Conservation (phyloP, 2,797 vertebrate species). For the Peromyscus melanophrys region DNA sequence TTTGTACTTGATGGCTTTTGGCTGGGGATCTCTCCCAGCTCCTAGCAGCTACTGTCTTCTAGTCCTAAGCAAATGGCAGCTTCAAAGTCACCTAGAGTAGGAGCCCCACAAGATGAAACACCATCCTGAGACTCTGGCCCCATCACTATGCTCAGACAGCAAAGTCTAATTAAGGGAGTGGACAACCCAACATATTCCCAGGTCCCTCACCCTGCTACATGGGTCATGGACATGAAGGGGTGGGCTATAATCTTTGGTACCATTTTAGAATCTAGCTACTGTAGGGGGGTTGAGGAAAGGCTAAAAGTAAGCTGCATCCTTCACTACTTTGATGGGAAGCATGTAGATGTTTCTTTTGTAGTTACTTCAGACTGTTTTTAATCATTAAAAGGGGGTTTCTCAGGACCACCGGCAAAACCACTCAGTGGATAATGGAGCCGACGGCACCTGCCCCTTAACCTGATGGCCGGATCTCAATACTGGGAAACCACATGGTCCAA, state of each 20-base stretch:
- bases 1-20: background rate
- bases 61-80: background rate
- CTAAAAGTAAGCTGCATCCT: background rate
- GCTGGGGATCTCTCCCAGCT: background rate
- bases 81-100: background rate
- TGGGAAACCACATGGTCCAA: background rate
- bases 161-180: background rate
- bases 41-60: background rate
- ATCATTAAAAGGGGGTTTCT: background rate
- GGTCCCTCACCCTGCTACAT: rapidly evolving
- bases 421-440: background rate
- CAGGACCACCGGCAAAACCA: background rate
- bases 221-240: background rate
- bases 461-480: background rate
- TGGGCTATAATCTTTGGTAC: background rate
- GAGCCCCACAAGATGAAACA: background rate
- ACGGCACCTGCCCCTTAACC: background rate
- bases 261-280: background rate
- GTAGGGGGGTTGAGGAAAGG: background rate
- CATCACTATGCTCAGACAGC: background rate
- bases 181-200: background rate
- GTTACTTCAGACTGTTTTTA: conserved; percentile 5
- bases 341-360: background rate
- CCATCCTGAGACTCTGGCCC: too few relatives aligned
- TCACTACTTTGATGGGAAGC: background rate